These are phyloP conservation scores for Sebastolobus alascanus DNA, from an alignment of 2,797 vertebrate genomes.

Conservation along the genomic window DNA sequence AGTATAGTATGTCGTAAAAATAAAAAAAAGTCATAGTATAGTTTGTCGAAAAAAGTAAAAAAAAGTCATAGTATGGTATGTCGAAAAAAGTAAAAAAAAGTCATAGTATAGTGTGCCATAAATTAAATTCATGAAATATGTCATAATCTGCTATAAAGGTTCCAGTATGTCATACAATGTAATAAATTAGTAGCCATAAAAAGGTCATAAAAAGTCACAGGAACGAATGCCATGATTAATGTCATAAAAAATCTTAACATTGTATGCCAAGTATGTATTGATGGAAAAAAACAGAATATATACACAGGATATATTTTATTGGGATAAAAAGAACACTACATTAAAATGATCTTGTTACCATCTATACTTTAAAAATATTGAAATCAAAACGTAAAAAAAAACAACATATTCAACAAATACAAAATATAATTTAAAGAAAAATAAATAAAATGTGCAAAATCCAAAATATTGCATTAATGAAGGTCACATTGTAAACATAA, in stretches of 20 bases:
- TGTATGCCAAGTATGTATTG: neutral
- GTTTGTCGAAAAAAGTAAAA: neutral
- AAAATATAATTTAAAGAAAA: slow-evolving; percentile 42
- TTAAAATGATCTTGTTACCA: slow-evolving; percentile 32
- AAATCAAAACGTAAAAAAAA: slow-evolving; percentile 36
- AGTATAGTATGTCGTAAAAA: neutral
- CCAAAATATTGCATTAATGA: slow-evolving; percentile 55
- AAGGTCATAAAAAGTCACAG: neutral
- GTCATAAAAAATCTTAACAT: too few species aligned
- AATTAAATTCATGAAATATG: too few species aligned
- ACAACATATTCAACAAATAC: slow-evolving; percentile 30
- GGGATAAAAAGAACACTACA: slow-evolving; percentile 62
- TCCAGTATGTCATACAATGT: too few species aligned
- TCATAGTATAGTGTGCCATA: too few species aligned
- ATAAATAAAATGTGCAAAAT: slow-evolving; percentile 75
- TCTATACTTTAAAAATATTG: slow-evolving; percentile 20
- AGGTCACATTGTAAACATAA: slow-evolving; percentile 46
- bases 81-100: neutral
- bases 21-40: neutral
- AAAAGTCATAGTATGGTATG: neutral
- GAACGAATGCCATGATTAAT: neutral
- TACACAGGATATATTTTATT: slow-evolving; percentile 66
- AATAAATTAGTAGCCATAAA: neutral
- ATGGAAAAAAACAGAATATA: neutral
- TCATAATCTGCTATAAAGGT: too few species aligned